Conservation (phyloP, 2,888 invertebrate species). For the Miltochrista miniata region DNA sequence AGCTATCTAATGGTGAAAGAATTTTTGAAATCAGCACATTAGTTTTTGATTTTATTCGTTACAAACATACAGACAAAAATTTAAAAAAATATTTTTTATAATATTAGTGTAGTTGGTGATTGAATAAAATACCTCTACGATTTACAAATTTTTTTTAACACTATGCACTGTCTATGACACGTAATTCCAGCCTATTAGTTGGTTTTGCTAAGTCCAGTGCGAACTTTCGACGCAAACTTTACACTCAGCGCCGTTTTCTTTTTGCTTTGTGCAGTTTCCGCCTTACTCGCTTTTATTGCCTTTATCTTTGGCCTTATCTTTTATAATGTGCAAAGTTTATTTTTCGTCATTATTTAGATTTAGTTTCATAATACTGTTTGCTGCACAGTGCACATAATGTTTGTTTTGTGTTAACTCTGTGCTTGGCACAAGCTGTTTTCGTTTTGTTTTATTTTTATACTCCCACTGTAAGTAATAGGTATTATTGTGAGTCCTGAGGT, state of each 20-base stretch:
- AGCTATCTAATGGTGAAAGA: too few relatives aligned
- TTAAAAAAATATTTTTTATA: too few relatives aligned
- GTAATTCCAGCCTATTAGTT: constrained; percentile 46
- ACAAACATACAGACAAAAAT: too few relatives aligned
- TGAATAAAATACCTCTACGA: too few relatives aligned
- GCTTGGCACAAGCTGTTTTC: constrained; percentile 1
- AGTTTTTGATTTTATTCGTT: too few relatives aligned
- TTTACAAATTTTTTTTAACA: too few relatives aligned
- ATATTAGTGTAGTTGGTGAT: too few relatives aligned
- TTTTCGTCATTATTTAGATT: constrained; percentile 31
- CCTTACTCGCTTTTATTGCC: constrained; percentile 43
- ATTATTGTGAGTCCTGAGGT: too few relatives aligned
- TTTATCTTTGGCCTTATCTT: constrained; percentile 42
- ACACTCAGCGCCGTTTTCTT: constrained; percentile 51
- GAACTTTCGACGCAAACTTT: constrained; percentile 49
- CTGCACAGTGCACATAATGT: background rate
- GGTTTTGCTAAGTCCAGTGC: constrained; percentile 49
- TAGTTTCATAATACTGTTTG: constrained; percentile 16
- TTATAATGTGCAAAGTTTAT: constrained; percentile 42
- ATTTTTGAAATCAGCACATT: too few relatives aligned
- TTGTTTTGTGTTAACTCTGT: constrained; percentile 2
- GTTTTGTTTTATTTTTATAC: background rate
- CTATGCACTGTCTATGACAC: constrained; percentile 20
- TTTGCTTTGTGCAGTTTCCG: constrained; percentile 47
- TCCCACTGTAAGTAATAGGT: too few relatives aligned